Base-by-base conservation (phyloP, 2,113 vertebrate species). In the Dicerorhinus sumatrensis region DNA sequence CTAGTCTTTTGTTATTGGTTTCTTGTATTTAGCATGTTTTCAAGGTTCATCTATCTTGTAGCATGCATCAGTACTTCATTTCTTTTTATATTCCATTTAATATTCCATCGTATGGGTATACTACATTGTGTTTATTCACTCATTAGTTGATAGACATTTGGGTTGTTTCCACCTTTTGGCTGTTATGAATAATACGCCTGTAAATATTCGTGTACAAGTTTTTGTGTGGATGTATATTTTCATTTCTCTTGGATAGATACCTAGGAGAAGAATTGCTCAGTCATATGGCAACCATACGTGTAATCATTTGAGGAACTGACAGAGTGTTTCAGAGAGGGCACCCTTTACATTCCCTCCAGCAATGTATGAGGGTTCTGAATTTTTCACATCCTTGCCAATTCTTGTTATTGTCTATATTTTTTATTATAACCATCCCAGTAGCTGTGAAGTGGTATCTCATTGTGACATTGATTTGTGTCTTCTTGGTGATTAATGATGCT, bases 21-120 rank as follows among this genome's bases (percentile, higher is more conserved):
- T 95, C 63, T 93, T 95, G 46, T 39, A 70, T 69, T 80, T 85
- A 89, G 46, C 39, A 51, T 39, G 1, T 95, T 94, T 85, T 92
- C 79, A 97, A 94, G 72, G 11, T 33, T 92, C 18, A 60, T 67
- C 39, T 51, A 69, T 63, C 33, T 60, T 75, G 20, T 54, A 89
- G 56, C n/a, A 48, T 86, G 8, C 29, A 62, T 89, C 29, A 56
- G 33, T 48, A 85, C 73, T 86, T 90, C 29, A 65, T 77, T 84
- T 4, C 20, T 65, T 81, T 73, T 76, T 42, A 39, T 51, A 46
- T 77, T 94, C 20, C 13, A 62, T 39, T 73, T 75, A 90, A 25
- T 54, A 69, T 70, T 18, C 17, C 60, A n/a, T 18, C 91, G 33
- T 51, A 25, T 87, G 72, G 36, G 10, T 82, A 56, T 84, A 12